Base-by-base conservation (phyloP, 2,113 vertebrate genomes). In the Puffinus mauretanicus region DNA sequence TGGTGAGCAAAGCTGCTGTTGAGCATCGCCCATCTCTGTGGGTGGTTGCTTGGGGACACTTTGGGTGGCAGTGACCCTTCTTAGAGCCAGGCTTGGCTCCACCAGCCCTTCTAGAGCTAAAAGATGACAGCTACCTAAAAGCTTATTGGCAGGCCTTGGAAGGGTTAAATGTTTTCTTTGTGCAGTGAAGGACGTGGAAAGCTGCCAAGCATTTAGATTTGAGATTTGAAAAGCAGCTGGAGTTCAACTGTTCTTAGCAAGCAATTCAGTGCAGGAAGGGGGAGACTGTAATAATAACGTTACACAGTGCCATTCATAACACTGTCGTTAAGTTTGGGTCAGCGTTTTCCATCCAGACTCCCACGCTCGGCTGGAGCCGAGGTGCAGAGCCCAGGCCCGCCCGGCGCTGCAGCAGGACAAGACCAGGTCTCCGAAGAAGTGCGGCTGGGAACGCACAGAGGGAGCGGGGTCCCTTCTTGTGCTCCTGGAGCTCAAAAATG, bases 221-320 rank as follows among this genome's bases (percentile, higher is more conserved):
- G 60, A 92, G 65, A 87, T 94, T 70, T 84, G 71, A 66, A 88
- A 95, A 88, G 81, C 86, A 94, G 76, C 80, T 95, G 90, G 72
- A 76, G 52, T 86, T 89, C 24, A 69, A 49, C 82, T 69, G 69
- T 60, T 92, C 47, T 69, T 55, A 83, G 91, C 69, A 58, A 90
- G 72, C 42, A n/a, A 11, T 62, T 61, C 51, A 6, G 51, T 22
- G 78, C 67, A 67, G 85, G 82, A 81, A 66, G 66, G 34, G 60
- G 44, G 51, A 67, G 65, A 16, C 34, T 12, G 30, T 17, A 67
- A 36, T 46, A 46, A 44, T 15, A 40, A 34, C 0, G 6, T 73
- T 64, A 26, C 49, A 13, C 65, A 34, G 52, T 30, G 77, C 85
- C 61, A 22, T 78, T 91, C 65, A 6, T 44, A 51, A 54, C 30